These are phyloP conservation scores for Caenorhabditis inopinata DNA, from an alignment of 1,140 invertebrate genomes.

Conservation along the genomic window DNA sequence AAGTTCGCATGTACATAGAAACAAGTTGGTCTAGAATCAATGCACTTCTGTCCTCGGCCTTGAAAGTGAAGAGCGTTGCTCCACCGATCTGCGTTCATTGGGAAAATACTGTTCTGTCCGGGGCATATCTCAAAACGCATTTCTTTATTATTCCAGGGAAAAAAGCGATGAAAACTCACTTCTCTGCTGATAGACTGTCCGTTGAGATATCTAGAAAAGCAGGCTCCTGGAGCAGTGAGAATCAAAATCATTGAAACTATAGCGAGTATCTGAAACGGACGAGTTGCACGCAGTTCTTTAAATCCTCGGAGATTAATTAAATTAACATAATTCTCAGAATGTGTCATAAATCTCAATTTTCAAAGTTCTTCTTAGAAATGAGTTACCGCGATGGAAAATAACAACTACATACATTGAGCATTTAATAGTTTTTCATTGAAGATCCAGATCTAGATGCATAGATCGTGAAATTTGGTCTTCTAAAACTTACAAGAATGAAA, in stretches of 20 bases:
- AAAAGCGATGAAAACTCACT: slow-evolving; percentile 52
- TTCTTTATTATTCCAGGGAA: not conserved
- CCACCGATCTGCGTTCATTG: slow-evolving; percentile 67
- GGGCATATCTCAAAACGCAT: slow-evolving; percentile 13
- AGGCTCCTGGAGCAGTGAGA: slow-evolving; percentile 64
- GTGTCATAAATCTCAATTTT: too few relatives aligned
- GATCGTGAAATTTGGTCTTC: not conserved
- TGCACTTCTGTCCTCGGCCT: slow-evolving; percentile 41
- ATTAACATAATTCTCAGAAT: too few relatives aligned
- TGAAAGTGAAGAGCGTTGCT: slow-evolving; percentile 65
- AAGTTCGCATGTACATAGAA: too few relatives aligned
- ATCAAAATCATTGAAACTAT: slow-evolving; percentile 62
- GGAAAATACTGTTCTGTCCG: slow-evolving; percentile 60
- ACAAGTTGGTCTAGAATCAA: not conserved
- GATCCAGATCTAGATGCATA: not conserved
- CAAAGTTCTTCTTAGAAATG: too few relatives aligned
- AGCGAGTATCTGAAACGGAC: slow-evolving; percentile 55
- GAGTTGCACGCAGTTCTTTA: too few relatives aligned
- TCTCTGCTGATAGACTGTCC: slow-evolving; percentile 63
- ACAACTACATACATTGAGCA: too few relatives aligned
- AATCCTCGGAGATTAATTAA: too few relatives aligned
- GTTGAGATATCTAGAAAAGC: slow-evolving; percentile 64
- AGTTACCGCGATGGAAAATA: too few relatives aligned
- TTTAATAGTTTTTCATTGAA: not conserved
- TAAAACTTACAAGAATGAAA: slow-evolving; percentile 58